phyloP scores from a whole-genome alignment of 2,797 vertebrate genomes.

The Eurystomus glaucurus region DNA sequence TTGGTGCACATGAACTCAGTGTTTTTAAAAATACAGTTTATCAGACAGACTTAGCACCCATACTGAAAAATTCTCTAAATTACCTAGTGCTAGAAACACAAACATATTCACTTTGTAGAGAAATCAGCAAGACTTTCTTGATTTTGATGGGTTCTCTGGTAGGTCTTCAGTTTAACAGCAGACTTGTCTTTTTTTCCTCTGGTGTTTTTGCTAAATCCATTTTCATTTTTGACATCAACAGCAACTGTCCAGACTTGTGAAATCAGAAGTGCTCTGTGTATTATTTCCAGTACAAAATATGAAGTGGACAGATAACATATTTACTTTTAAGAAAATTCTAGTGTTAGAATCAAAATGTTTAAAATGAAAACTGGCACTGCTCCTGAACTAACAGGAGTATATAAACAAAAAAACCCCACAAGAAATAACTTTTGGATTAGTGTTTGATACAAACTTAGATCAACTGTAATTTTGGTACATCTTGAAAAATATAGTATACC shows the following conservation, averaged over 20 bases:
- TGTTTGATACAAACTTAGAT: neutral
- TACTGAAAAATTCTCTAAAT: neutral
- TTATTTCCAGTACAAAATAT: neutral
- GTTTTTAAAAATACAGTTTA: neutral
- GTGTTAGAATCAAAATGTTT: neutral
- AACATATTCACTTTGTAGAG: fast-evolving
- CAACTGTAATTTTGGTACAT: neutral
- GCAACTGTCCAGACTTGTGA: neutral
- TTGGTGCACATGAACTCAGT: neutral
- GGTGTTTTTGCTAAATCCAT: neutral
- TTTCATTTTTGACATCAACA: neutral
- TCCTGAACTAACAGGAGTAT: neutral
- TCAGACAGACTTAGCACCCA: neutral
- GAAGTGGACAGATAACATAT: neutral
- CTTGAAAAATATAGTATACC: neutral
- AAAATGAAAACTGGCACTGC: neutral
- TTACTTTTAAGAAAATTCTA: neutral
- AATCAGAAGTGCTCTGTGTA: neutral
- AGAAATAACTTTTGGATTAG: neutral
- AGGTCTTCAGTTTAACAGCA: neutral
- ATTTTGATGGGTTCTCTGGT: neutral
- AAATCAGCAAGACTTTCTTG: neutral
- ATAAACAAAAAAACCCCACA: neutral
- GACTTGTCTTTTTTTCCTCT: neutral
- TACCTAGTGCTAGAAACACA: neutral